These are phyloP conservation scores for Brachyptera putata DNA, from an alignment of 2,888 invertebrate species.

Conservation along the genomic window DNA sequence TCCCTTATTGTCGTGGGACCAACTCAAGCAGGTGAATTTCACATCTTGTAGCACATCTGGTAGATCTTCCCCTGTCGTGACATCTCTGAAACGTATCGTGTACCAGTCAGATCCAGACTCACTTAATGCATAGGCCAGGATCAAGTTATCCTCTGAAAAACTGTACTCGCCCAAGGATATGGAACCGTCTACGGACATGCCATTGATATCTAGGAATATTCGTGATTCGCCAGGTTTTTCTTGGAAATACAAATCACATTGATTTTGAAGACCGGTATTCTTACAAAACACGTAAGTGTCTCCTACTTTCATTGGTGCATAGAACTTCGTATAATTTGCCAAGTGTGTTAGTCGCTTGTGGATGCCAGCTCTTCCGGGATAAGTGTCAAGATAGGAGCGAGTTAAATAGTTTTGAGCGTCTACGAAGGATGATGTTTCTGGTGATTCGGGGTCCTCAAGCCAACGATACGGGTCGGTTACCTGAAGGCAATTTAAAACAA, in stretches of 20 bases:
- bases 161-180: slow-evolving; percentile 38
- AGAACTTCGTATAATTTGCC: slow-evolving; percentile 54
- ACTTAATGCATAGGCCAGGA: slow-evolving; percentile 50
- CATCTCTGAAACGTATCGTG: slow-evolving; percentile 41
- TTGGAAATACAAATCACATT: slow-evolving; percentile 90
- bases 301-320: slow-evolving; percentile 49
- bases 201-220: slow-evolving; percentile 84
- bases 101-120: slow-evolving; percentile 55
- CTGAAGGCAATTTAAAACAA: too few relatives aligned
- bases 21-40: slow-evolving; percentile 50
- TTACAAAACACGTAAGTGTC: slow-evolving; percentile 50
- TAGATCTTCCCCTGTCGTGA: slow-evolving; percentile 40
- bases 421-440: slow-evolving; percentile 52
- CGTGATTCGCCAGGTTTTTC: slow-evolving; percentile 70
- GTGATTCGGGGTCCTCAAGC: slow-evolving; percentile 53
- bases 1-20: slow-evolving; percentile 54
- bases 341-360: slow-evolving; percentile 48
- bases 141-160: slow-evolving; percentile 49
- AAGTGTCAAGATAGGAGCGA: slow-evolving; percentile 48
- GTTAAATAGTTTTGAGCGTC: slow-evolving; percentile 51
- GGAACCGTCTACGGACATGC: slow-evolving; percentile 50
- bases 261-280: slow-evolving; percentile 87
- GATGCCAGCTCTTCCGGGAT: slow-evolving; percentile 44
- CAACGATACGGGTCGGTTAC: slow-evolving; percentile 53
- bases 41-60: slow-evolving; percentile 48